phyloP scores from a whole-genome alignment of 2,113 vertebrate genomes.

The Forbesichthys papilliferus region DNA sequence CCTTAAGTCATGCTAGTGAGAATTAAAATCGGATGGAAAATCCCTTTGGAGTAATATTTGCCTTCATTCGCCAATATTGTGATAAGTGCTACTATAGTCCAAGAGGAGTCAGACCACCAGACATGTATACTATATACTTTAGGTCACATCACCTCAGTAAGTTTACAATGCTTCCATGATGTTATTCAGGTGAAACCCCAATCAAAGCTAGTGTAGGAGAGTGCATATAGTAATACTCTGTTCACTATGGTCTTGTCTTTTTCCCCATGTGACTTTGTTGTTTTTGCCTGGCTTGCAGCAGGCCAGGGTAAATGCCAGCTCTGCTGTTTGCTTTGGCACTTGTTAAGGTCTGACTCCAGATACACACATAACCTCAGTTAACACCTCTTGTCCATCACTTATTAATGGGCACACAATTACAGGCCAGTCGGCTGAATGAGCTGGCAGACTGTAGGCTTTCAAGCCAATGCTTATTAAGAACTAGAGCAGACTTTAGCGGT shows the following conservation, averaged over 20 bases:
- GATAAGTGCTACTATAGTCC: conserved; percentile 22
- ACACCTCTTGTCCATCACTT: conserved; percentile 33
- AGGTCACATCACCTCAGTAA: conserved; percentile 25
- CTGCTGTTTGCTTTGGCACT: conserved; percentile 62
- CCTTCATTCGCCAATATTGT: conserved; percentile 24
- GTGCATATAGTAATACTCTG: too few relatives aligned
- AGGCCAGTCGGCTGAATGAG: neutral
- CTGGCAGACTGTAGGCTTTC: neutral
- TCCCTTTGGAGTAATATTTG: conserved; percentile 45
- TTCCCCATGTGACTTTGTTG: conserved; percentile 8
- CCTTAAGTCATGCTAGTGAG: neutral
- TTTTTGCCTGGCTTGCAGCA: conserved; percentile 29
- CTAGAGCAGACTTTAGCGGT: neutral
- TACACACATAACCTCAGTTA: conserved; percentile 29
- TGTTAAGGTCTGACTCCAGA: conserved; percentile 12
- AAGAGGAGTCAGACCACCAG: neutral
- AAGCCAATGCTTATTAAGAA: neutral
- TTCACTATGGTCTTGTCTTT: conserved; percentile 39
- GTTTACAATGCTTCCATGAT: conserved; percentile 4
- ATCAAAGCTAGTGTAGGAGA: too few relatives aligned
- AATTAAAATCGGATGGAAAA: conserved; percentile 31
- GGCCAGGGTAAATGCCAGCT: conserved; percentile 51
- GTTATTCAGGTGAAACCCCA: conserved; percentile 1
- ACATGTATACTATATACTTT: conserved; percentile 18
- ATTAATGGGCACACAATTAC: neutral